A percentile compares a stretch with the other conserved stretches of the same genome.
These are phyloP conservation scores for Erebia ligea DNA, from an alignment of 2,888 invertebrate genomes.

Conservation along the genomic window DNA sequence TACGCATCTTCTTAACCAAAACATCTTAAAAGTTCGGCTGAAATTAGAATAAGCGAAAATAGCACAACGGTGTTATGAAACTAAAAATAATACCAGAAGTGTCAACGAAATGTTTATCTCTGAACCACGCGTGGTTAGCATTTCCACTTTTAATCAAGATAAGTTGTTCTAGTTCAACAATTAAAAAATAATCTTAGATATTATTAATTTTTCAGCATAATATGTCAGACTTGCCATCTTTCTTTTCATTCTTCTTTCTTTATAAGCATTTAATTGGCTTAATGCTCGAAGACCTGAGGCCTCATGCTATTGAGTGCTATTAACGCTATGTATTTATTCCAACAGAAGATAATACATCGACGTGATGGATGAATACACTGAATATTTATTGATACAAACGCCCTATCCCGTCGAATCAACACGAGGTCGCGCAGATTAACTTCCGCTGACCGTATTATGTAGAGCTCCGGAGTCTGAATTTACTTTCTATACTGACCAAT, in stretches of 20 bases:
- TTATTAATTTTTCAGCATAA: not conserved
- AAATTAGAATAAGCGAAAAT: constrained; percentile 34
- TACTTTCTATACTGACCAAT: not conserved
- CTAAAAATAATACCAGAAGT: constrained; percentile 36
- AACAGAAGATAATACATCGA: constrained; percentile 1
- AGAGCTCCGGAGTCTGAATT: constrained; percentile 2
- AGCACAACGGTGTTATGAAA: constrained; percentile 20
- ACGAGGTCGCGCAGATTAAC: constrained; percentile 42
- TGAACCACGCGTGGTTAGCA: constrained; percentile 20
- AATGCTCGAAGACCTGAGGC: not conserved
- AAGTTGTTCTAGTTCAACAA: not conserved
- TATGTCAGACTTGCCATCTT: too few relatives aligned
- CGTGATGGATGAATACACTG: constrained; percentile 25
- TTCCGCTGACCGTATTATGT: constrained; percentile 38
- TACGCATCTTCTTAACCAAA: constrained; percentile 25
- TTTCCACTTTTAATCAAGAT: not conserved
- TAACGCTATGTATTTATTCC: not conserved
- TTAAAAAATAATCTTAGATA: not conserved
- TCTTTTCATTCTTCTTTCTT: too few relatives aligned
- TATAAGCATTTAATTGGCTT: too few relatives aligned
- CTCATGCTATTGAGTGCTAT: not conserved
- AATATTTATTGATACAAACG: constrained; percentile 37
- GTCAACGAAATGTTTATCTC: constrained; percentile 32
- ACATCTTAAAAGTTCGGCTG: constrained; percentile 22
- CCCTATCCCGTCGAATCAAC: constrained; percentile 41